Evolutionary conservation across 2,113 vertebrate genomes (phyloP).

Genomic region (Gavialis gangeticus): DNA sequence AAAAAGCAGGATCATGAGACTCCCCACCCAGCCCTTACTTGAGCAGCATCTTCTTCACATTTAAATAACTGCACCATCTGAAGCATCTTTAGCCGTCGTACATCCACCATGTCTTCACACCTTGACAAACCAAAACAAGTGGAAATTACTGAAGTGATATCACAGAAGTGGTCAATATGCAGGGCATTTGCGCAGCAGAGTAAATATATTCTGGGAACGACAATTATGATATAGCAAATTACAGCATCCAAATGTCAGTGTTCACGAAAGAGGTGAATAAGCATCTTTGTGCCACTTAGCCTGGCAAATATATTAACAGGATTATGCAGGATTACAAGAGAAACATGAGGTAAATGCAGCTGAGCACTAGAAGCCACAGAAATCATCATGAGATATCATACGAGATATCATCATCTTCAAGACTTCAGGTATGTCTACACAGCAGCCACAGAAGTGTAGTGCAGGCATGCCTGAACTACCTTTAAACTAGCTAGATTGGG

Average conservation of each 20-base stretch:
- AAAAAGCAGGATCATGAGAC: not conserved
- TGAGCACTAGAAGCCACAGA: not conserved
- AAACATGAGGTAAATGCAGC: not conserved
- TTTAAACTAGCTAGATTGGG: not conserved
- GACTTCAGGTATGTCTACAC: accelerated
- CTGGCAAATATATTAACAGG: not conserved
- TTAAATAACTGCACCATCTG: conserved; percentile 99
- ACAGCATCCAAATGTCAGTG: not conserved
- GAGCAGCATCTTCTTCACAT: conserved; percentile 96
- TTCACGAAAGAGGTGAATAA: not conserved
- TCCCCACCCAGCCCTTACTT: conserved; percentile 74
- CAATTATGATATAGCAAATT: not conserved
- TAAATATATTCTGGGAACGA: not conserved
- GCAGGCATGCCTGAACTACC: no score
- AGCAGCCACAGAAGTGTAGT: not conserved
- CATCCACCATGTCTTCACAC: conserved; percentile 95
- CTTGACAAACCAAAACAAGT: conserved; percentile 67
- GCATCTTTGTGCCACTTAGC: not conserved
- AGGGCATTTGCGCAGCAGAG: not conserved
- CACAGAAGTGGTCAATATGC: not conserved
- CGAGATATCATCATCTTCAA: not conserved
- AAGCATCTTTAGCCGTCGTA: conserved; percentile 96
- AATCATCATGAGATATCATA: not conserved
- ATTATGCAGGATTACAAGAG: not conserved
- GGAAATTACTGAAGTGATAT: not conserved